Percentiles rank a stretch among this genome's conserved stretches.
Conservation (phyloP, 2,888 invertebrate species). For the Drosophila setosimentum region DNA sequence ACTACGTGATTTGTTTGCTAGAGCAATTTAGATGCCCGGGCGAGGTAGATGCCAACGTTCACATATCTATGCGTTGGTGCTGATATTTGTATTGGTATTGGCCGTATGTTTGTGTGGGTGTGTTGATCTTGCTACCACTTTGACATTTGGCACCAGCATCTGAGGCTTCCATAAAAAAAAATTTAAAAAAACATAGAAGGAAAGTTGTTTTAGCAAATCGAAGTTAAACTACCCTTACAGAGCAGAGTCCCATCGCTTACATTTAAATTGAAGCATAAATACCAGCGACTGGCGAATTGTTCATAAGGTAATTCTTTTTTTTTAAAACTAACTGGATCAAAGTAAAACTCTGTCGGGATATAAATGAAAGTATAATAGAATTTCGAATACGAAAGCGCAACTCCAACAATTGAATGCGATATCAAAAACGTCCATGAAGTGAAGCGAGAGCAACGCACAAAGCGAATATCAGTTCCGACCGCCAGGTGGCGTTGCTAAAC, state of each 20-base stretch:
- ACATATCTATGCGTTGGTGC: neutral
- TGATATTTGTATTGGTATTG: conserved; percentile 4
- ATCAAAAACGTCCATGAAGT: conserved; percentile 52
- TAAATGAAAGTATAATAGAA: neutral
- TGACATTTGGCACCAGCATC: conserved; percentile 72
- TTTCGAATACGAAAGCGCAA: neutral
- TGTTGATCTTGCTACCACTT: conserved; percentile 45
- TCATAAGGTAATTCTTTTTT: neutral
- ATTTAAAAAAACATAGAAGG: neutral
- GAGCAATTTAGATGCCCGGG: conserved; percentile 72
- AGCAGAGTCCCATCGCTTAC: neutral
- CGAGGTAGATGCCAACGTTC: conserved; percentile 31
- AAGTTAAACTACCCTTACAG: neutral
- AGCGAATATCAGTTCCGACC: conserved; percentile 55
- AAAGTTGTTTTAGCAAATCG: neutral
- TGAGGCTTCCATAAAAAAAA: conserved; percentile 14
- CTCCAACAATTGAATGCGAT: conserved; percentile 41
- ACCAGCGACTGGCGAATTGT: neutral
- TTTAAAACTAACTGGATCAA: neutral
- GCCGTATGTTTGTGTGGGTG: conserved; percentile 12
- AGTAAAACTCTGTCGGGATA: too few relatives aligned
- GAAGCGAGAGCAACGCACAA: conserved; percentile 17
- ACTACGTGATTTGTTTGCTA: conserved; percentile 76
- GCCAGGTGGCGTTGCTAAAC: conserved; percentile 66
- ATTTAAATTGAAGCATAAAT: neutral